Conservation (phyloP, 1,140 invertebrate genomes). For the Cardiocondyla obscurior region DNA sequence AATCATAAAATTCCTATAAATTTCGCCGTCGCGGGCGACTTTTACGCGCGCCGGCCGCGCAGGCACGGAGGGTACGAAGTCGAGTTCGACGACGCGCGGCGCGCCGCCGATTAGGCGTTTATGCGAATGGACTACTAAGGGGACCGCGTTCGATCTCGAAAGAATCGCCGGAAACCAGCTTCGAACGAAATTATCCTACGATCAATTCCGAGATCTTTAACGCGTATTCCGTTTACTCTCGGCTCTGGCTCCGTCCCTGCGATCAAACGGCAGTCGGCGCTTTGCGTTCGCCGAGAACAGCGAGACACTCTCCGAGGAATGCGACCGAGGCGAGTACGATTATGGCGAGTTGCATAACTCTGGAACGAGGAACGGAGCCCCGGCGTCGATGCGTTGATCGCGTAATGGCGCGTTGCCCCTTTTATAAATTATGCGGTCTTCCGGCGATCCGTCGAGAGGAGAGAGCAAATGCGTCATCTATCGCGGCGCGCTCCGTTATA, state of each 20-base stretch:
- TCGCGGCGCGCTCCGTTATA: conserved; percentile 20
- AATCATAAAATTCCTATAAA: conserved; percentile 59
- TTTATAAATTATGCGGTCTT: conserved; percentile 35
- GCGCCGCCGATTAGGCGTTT: neutral
- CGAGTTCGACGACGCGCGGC: neutral
- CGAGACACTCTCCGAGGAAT: conserved; percentile 39
- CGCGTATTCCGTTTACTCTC: neutral
- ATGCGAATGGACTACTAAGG: neutral
- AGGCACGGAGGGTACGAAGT: neutral
- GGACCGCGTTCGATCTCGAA: neutral
- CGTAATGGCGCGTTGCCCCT: conserved; percentile 40
- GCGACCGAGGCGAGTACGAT: conserved; percentile 35
- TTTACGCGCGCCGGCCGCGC: neutral
- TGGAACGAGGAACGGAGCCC: neutral
- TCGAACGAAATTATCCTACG: neutral
- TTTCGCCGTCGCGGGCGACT: neutral
- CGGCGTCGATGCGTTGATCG: neutral
- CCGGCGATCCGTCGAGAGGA: neutral
- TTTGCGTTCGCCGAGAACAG: conserved; percentile 11
- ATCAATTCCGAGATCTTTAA: neutral
- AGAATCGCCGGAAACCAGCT: neutral
- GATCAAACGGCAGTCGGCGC: neutral
- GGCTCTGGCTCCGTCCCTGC: neutral
- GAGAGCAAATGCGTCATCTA: conserved; percentile 33
- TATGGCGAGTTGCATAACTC: conserved; percentile 49